Evolutionary conservation across 1,140 invertebrate species (phyloP).

Genomic region (Nephila pilipes): DNA sequence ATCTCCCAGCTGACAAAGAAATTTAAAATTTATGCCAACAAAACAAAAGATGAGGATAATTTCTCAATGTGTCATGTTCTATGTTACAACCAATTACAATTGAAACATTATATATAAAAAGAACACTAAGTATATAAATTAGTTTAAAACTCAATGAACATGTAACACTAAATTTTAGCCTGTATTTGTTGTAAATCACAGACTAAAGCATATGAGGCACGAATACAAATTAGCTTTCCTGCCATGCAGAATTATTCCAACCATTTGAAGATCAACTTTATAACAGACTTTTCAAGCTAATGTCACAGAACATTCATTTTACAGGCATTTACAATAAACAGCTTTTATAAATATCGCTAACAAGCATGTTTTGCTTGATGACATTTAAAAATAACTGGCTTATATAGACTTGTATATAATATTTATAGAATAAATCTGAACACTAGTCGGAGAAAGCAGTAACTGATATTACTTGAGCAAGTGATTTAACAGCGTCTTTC

Average conservation of each 20-base stretch:
- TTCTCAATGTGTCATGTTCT: constrained; percentile 18
- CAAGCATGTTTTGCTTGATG: constrained; percentile 13
- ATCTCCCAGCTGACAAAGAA: not conserved
- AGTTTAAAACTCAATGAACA: not conserved
- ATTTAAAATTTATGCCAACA: not conserved
- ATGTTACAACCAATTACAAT: not conserved
- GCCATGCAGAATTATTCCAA: constrained; percentile 7
- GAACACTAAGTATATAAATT: constrained; percentile 39
- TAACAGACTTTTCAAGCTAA: not conserved
- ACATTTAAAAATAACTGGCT: constrained; percentile 36
- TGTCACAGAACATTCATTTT: constrained; percentile 1
- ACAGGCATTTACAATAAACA: not conserved
- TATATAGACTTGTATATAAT: constrained; percentile 17
- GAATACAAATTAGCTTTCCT: constrained; percentile 13
- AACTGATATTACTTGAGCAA: constrained; percentile 49
- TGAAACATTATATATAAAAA: constrained; percentile 1
- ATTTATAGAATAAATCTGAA: constrained; percentile 32
- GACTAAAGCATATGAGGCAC: constrained; percentile 40
- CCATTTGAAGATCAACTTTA: not conserved
- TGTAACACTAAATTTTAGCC: not conserved
- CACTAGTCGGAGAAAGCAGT: constrained; percentile 10
- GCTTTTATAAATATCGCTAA: not conserved
- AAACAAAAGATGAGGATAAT: not conserved
- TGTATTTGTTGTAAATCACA: constrained; percentile 36
- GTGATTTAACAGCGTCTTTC: constrained; percentile 32